Conservation (phyloP, 2,113 vertebrate species). For the Cynopterus brachyotis region DNA sequence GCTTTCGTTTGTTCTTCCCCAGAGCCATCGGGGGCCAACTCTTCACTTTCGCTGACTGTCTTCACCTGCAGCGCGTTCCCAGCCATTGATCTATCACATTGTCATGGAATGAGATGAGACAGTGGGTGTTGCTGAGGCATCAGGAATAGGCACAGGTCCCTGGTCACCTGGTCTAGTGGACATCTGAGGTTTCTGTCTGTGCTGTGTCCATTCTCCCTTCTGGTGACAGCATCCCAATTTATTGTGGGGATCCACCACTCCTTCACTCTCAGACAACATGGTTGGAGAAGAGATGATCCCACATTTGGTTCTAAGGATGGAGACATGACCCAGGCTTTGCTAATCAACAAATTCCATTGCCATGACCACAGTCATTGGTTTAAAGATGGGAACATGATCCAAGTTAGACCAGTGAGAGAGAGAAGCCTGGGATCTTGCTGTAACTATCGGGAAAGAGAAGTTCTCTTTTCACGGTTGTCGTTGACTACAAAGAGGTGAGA, state of each 20-base stretch:
- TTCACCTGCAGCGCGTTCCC: neutral
- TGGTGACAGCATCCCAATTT: neutral
- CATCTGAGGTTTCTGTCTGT: neutral
- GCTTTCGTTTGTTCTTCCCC: neutral
- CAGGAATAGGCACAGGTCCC: neutral
- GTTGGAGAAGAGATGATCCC: neutral
- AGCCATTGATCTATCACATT: neutral
- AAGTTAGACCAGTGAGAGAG: neutral
- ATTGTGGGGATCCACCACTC: neutral
- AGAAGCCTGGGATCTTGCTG: neutral
- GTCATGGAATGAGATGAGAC: neutral
- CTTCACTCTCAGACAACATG: neutral
- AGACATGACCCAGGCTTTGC: neutral
- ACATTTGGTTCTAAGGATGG: neutral
- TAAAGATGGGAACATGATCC: neutral
- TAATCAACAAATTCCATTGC: neutral
- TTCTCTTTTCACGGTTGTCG: neutral
- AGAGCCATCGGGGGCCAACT: neutral
- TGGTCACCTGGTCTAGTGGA: neutral
- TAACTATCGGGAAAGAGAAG: neutral
- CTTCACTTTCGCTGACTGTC: neutral
- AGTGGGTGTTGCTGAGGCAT: neutral
- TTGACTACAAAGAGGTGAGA: neutral
- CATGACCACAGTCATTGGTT: neutral
- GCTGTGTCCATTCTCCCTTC: neutral